Evolutionary conservation across 2,797 vertebrate species (phyloP), one percentile per base, ranked within the genome.

Genomic region (Cuculus canorus): DNA sequence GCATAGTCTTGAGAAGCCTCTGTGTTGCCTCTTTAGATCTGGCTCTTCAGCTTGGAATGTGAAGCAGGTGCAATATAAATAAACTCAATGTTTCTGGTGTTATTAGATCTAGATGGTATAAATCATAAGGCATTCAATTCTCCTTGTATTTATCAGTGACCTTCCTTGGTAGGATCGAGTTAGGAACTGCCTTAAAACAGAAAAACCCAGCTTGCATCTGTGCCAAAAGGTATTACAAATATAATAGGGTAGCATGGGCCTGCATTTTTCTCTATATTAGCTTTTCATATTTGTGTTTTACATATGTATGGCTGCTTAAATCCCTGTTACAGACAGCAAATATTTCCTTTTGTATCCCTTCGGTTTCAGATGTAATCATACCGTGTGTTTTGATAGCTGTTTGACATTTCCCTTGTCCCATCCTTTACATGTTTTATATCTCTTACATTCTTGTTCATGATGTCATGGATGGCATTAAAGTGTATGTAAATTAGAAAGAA

Each of bases 51-150:
- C 64, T 43, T n/a, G 77, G 86, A 71, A 87, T 56, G 52, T 43
- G 73, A 86, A 94, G 73, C 70, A 94, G 83, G 88, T 94, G 83
- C 71, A 87, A 11, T 33, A 48, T 25, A 80, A 86, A 82, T 43
- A 52, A 91, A 45, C 25, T 76, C 3, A 1, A 0, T 61, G 75
- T 86, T 86, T 71, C 53, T 65, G 27, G 27, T 86, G 76, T 30
- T 65, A 8, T 57, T 69, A 35, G 57, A 54, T 50, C 35, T 35
- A 0, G 3, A 3, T 13, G 41, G 21, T 39, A 2, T 75, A 71
- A 88, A 77, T 80, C 57, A 43, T 10, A 35, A 52, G 88, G 19
- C n/a, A 1, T 78, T 50, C 48, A 43, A 0, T 77, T 61, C 37
- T 82, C 39, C 52, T 16, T 3, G 10, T 50, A 10, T 68, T 82